These are phyloP conservation scores for Gymnoscelis rufifasciata DNA, from an alignment of 2,888 invertebrate species.

Conservation along the genomic window DNA sequence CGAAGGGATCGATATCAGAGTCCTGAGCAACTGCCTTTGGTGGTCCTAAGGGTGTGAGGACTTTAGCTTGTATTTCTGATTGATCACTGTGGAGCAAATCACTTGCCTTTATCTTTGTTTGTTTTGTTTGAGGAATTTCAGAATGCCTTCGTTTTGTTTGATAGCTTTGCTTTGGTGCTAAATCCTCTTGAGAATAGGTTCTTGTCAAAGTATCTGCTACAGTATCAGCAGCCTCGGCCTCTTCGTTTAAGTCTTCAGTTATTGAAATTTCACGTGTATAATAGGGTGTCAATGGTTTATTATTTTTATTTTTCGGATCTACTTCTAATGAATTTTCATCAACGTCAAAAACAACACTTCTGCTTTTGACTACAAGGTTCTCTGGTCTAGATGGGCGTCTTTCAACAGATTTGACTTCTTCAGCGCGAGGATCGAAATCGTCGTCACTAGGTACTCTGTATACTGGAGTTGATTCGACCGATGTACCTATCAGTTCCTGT, in stretches of 20 bases:
- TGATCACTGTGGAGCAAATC: constrained; percentile 58
- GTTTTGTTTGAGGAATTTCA: constrained; percentile 57
- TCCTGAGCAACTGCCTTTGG: constrained; percentile 41
- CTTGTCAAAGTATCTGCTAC: constrained; percentile 77
- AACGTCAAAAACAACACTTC: constrained; percentile 76
- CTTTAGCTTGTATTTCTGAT: constrained; percentile 76
- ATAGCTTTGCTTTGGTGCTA: constrained; percentile 72
- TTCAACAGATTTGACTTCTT: constrained; percentile 70
- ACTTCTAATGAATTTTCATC: constrained; percentile 68
- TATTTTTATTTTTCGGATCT: constrained; percentile 80
- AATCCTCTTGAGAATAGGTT: constrained; percentile 83
- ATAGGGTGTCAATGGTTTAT: constrained; percentile 89
- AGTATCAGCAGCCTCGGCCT: constrained; percentile 83
- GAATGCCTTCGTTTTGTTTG: constrained; percentile 72
- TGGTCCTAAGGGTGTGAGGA: constrained; percentile 78
- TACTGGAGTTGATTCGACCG: constrained; percentile 36
- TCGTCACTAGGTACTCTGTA: constrained; percentile 83
- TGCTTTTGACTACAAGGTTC: constrained; percentile 67
- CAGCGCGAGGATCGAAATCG: constrained; percentile 89
- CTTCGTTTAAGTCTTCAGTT: constrained; percentile 72
- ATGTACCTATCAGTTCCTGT: constrained; percentile 83
- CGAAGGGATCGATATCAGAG: constrained; percentile 87
- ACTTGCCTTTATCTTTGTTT: constrained; percentile 45
- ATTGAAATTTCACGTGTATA: constrained; percentile 83
- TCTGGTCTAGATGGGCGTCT: constrained; percentile 83